Percentiles rank a stretch among this genome's conserved stretches.
These are phyloP conservation scores for Pseudoips prasinana DNA, from an alignment of 2,888 invertebrate species.

Conservation along the genomic window DNA sequence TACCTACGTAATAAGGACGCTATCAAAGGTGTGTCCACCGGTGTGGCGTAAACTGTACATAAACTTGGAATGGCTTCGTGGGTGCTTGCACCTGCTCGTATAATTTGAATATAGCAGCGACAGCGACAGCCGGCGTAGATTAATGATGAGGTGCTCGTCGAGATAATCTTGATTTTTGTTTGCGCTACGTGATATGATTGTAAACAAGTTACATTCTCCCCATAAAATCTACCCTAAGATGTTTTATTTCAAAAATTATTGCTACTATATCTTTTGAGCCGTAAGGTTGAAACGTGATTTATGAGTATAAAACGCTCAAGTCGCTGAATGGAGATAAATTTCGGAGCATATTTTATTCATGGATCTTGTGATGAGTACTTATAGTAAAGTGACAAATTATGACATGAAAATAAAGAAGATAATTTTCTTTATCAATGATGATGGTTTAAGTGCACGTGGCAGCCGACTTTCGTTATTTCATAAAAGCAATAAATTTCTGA, in stretches of 20 bases:
- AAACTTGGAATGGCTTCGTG: neutral
- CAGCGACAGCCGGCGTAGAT: conserved; percentile 9
- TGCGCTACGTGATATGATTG: conserved; percentile 22
- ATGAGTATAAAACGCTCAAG: conserved; percentile 53
- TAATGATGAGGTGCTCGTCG: conserved; percentile 20
- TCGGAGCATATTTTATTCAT: conserved; percentile 40
- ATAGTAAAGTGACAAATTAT: conserved; percentile 32
- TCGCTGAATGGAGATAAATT: conserved; percentile 59
- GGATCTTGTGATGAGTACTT: no score
- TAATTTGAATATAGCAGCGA: conserved; percentile 13
- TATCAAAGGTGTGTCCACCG: no score
- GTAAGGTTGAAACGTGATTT: conserved; percentile 44
- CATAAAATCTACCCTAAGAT: conserved; percentile 15
- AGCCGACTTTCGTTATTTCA: no score
- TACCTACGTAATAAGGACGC: no score
- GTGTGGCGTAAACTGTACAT: no score
- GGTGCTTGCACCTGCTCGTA: conserved; percentile 9
- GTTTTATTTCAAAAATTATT: conserved; percentile 32
- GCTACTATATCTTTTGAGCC: conserved; percentile 32
- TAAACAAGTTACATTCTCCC: conserved; percentile 10
- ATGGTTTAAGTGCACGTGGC: no score
- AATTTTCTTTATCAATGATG: conserved; percentile 43
- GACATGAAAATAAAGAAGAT: conserved; percentile 46
- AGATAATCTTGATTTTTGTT: conserved; percentile 33
- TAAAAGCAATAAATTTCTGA: no score